phyloP scores from a whole-genome alignment of 2,888 invertebrate species.

The Apoderus coryli region DNA sequence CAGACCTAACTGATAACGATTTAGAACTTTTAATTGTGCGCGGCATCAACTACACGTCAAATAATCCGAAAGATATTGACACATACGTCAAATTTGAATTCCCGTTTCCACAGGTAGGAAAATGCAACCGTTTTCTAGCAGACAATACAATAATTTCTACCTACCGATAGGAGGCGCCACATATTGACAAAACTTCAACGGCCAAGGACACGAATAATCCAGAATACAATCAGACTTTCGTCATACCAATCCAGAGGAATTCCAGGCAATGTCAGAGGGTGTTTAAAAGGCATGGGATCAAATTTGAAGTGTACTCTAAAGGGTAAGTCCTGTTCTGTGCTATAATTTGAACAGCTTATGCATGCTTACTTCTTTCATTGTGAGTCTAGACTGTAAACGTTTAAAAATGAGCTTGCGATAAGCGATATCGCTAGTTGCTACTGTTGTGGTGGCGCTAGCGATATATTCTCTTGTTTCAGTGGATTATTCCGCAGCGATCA shows the following conservation, averaged over 20 bases:
- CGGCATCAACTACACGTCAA: constrained; percentile 74
- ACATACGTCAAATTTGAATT: constrained; percentile 90
- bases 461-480: constrained; percentile 55
- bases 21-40: constrained; percentile 73
- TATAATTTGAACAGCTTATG: too few species aligned
- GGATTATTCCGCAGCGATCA: constrained; percentile 87
- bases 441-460: constrained; percentile 30
- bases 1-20: constrained; percentile 86
- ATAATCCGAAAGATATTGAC: constrained; percentile 75
- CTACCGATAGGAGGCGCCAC: constrained; percentile 48
- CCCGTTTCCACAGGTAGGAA: constrained; percentile 66
- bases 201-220: constrained; percentile 81
- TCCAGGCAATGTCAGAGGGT: constrained; percentile 69
- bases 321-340: too few species aligned
- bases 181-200: constrained; percentile 59
- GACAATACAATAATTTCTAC: constrained; percentile 2
- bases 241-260: constrained; percentile 63
- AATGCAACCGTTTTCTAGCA: neutral
- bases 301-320: constrained; percentile 82
- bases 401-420: too few species aligned
- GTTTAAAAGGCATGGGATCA: constrained; percentile 79
- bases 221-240: constrained; percentile 69
- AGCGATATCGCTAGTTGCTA: constrained; percentile 26
- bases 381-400: too few species aligned
- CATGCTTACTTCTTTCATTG: too few species aligned